Conservation (phyloP, 2,888 invertebrate species). For the Hypomecis atomaria region DNA sequence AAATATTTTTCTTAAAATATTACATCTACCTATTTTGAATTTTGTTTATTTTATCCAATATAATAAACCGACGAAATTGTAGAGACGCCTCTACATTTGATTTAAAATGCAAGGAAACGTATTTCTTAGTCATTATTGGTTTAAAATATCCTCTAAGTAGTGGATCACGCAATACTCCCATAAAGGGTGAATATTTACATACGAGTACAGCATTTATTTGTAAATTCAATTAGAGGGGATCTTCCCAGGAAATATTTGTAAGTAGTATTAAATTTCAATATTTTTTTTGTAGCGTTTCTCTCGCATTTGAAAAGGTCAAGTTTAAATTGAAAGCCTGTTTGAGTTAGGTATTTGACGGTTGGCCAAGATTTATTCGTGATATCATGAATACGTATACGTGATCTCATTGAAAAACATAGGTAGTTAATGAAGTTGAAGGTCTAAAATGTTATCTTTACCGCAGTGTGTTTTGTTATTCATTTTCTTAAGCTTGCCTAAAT, state of each 20-base stretch:
- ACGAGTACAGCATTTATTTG: slow-evolving; percentile 11
- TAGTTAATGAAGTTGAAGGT: slow-evolving; percentile 1
- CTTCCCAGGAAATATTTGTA: background rate
- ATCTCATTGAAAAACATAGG: slow-evolving; percentile 25
- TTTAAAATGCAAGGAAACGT: slow-evolving; percentile 8
- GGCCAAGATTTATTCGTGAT: slow-evolving; percentile 23
- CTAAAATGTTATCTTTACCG: background rate
- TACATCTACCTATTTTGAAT: no score
- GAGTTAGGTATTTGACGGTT: slow-evolving; percentile 22
- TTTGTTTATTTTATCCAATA: no score
- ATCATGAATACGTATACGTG: slow-evolving; percentile 25
- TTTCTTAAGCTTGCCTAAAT: no score
- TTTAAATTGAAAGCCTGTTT: slow-evolving; percentile 32
- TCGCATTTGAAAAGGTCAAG: slow-evolving; percentile 24
- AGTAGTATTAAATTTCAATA: slow-evolving; percentile 2
- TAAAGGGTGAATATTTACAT: slow-evolving; percentile 19
- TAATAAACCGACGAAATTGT: no score
- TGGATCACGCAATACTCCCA: slow-evolving; percentile 20
- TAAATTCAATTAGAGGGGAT: slow-evolving; percentile 8
- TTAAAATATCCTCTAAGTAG: slow-evolving; percentile 15
- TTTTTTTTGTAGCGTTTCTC: slow-evolving; percentile 11
- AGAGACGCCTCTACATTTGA: no score
- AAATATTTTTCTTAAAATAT: no score
- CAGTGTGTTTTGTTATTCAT: background rate
- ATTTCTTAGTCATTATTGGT: slow-evolving; percentile 17